Evolutionary conservation across 1,140 invertebrate genomes (phyloP).

Genomic region (Solenopsis invicta): DNA sequence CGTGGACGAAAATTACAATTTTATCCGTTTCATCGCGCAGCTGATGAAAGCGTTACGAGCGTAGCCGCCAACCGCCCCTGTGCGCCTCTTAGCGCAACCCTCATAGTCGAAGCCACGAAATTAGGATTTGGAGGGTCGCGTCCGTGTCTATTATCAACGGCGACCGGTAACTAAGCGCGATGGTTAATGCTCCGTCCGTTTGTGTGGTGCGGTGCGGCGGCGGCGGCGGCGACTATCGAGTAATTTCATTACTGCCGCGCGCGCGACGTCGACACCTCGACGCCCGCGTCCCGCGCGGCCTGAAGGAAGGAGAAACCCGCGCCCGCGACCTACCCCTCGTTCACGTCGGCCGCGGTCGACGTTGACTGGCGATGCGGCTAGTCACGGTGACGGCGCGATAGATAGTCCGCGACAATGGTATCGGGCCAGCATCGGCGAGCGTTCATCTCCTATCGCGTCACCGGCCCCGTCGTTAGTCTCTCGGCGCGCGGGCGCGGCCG

Average conservation of each 20-base stretch:
- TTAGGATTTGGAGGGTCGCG: slow-evolving; percentile 22
- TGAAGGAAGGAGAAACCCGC: slow-evolving; percentile 16
- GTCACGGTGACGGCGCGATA: slow-evolving; percentile 44
- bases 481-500: not conserved
- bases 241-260: slow-evolving; percentile 50
- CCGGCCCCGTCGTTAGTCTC: slow-evolving; percentile 42
- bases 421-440: slow-evolving; percentile 32
- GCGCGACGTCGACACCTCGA: slow-evolving; percentile 43
- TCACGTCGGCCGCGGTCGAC: slow-evolving; percentile 31
- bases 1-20: not conserved
- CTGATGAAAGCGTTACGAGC: not conserved
- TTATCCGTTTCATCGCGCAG: not conserved
- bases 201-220: slow-evolving; percentile 30
- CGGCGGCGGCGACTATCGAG: slow-evolving; percentile 33
- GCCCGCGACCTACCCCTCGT: slow-evolving; percentile 22
- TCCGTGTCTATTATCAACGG: slow-evolving; percentile 18
- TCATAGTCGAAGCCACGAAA: slow-evolving; percentile 8
- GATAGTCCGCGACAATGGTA: slow-evolving; percentile 61
- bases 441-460: slow-evolving; percentile 53
- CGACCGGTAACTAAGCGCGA: slow-evolving; percentile 27
- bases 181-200: slow-evolving; percentile 41
- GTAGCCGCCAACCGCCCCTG: not conserved
- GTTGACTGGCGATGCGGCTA: slow-evolving; percentile 48
- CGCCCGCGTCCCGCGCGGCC: not conserved
- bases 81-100: not conserved